Evolutionary conservation across 1,140 invertebrate genomes (phyloP).

Genomic region (Eriosoma lanigerum): DNA sequence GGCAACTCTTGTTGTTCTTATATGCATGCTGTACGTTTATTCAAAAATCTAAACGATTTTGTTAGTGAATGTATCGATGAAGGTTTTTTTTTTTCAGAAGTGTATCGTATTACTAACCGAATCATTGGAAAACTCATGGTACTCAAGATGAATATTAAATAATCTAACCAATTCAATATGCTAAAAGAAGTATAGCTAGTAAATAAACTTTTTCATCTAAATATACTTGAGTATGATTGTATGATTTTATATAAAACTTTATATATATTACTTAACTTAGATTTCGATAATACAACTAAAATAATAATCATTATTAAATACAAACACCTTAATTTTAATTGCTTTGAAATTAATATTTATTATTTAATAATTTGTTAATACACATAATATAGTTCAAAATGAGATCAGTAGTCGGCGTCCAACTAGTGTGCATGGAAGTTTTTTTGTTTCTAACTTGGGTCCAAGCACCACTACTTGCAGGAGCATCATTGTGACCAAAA

Average conservation of each 20-base stretch:
- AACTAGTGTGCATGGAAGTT: no score
- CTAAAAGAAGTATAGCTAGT: constrained; percentile 93
- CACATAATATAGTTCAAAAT: no score
- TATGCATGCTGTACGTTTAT: constrained; percentile 83
- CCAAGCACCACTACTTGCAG: no score
- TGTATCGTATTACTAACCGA: constrained; percentile 94
- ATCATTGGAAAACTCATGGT: constrained; percentile 92
- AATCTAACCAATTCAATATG: constrained; percentile 91
- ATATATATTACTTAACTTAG: no score
- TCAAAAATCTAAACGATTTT: constrained; percentile 92
- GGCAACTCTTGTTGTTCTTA: constrained; percentile 79
- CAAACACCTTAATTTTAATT: no score
- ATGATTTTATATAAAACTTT: constrained; percentile 55
- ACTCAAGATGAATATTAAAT: constrained; percentile 92
- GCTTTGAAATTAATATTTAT: no score
- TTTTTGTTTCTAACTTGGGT: no score
- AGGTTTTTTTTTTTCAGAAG: constrained; percentile 95
- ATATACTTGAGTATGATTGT: constrained; percentile 91
- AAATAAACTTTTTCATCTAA: constrained; percentile 91
- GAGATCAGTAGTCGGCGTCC: no score
- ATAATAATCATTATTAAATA: no score
- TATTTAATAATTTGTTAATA: no score
- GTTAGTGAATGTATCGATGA: constrained; percentile 87
- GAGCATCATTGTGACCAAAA: no score
- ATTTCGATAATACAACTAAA: no score